Conservation (phyloP, 2,113 vertebrate species). For the Triplophysa tibetana region DNA sequence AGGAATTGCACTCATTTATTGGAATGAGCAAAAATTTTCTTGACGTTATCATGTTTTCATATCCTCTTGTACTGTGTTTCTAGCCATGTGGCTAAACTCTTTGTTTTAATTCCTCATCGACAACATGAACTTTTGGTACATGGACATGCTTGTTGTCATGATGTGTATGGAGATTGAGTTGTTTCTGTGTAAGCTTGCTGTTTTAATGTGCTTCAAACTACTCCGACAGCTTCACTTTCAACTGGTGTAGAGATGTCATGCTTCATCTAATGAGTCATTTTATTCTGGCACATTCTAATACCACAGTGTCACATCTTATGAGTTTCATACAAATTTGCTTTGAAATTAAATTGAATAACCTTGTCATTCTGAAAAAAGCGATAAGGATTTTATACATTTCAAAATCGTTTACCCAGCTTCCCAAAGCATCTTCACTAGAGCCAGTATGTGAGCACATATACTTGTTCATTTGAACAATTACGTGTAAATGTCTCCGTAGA, state of each 20-base stretch:
- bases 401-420: background rate
- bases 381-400: background rate
- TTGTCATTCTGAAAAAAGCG: slow-evolving; percentile 3
- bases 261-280: slow-evolving; percentile 34
- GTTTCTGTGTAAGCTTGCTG: background rate
- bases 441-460: background rate
- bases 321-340: slow-evolving; percentile 43
- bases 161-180: background rate
- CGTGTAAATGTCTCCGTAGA: background rate
- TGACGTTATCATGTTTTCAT: background rate
- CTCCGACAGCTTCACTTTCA: slow-evolving; percentile 11
- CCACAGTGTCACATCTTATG: slow-evolving; percentile 31
- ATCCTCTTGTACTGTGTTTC: background rate
- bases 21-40: too few relatives aligned
- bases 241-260: slow-evolving; percentile 11
- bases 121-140: background rate
- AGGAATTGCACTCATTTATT: background rate
- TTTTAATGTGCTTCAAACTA: slow-evolving; percentile 11
- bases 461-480: background rate
- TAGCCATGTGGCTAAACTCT: background rate
- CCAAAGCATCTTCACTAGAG: background rate
- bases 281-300: slow-evolving; percentile 37
- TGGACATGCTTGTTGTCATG: background rate
- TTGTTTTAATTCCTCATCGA: background rate
- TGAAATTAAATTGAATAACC: slow-evolving; percentile 38